phyloP scores from a whole-genome alignment of 2,113 vertebrate species.

The Phylloscopus trochilus region DNA sequence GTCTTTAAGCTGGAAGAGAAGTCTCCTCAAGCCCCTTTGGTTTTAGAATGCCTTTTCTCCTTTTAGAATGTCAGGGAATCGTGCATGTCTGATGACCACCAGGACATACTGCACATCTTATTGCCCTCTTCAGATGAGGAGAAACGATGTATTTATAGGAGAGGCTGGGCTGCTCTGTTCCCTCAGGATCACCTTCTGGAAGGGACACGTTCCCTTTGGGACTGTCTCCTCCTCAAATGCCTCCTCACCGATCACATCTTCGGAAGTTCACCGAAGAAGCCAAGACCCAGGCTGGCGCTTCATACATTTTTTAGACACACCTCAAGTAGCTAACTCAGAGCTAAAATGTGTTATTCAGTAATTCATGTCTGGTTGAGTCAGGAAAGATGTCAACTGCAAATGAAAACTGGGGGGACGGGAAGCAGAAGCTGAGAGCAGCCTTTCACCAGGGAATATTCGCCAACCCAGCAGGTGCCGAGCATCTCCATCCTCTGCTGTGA shows the following conservation, averaged over 20 bases:
- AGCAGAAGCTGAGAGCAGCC: background rate
- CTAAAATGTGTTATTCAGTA: background rate
- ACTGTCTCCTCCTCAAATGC: background rate
- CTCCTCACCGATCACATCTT: background rate
- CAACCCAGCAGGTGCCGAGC: background rate
- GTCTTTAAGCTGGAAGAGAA: background rate
- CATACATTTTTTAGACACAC: slow-evolving; percentile 23
- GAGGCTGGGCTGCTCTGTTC: background rate
- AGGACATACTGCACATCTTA: background rate
- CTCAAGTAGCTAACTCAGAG: slow-evolving; percentile 27
- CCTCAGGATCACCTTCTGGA: background rate
- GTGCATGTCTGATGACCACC: background rate
- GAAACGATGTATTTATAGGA: background rate
- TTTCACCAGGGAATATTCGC: background rate
- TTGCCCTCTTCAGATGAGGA: background rate
- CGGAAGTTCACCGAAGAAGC: background rate
- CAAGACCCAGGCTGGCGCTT: background rate
- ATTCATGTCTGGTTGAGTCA: background rate
- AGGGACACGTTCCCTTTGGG: background rate
- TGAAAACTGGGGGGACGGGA: background rate
- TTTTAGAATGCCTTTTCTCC: background rate
- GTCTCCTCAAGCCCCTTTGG: background rate
- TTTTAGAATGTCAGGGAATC: background rate
- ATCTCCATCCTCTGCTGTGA: background rate
- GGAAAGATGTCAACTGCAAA: slow-evolving; percentile 15